phyloP scores from a whole-genome alignment of 2,888 invertebrate genomes.

The Melanostoma scalare region DNA sequence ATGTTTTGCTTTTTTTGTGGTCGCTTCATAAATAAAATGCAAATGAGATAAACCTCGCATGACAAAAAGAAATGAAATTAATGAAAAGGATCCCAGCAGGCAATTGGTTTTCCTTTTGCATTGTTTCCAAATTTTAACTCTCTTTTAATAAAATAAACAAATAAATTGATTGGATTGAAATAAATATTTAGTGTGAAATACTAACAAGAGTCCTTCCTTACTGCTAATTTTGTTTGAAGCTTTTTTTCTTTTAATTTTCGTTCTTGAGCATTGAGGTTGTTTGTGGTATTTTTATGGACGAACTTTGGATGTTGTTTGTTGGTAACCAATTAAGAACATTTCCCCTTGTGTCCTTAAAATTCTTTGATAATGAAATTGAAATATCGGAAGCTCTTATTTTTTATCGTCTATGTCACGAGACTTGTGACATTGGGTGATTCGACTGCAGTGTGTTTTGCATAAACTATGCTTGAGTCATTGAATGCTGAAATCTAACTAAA shows the following conservation, averaged over 20 bases:
- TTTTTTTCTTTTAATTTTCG: not conserved
- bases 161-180: conserved; percentile 1
- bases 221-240: conserved; percentile 41
- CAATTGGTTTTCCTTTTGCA: conserved; percentile 30
- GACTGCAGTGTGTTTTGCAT: too few relatives aligned
- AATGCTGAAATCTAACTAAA: too few relatives aligned
- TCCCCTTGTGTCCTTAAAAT: too few relatives aligned
- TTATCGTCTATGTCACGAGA: too few relatives aligned
- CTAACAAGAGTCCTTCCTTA: conserved; percentile 52
- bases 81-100: conserved; percentile 7
- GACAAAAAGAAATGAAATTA: conserved; percentile 34
- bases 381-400: too few relatives aligned
- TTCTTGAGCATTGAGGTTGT: not conserved
- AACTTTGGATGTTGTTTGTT: too few relatives aligned
- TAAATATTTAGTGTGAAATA: conserved; percentile 49
- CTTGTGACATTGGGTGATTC: too few relatives aligned
- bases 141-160: conserved; percentile 44
- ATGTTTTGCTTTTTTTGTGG: conserved; percentile 79
- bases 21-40: conserved; percentile 27
- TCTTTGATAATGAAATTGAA: too few relatives aligned
- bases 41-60: conserved; percentile 43
- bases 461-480: too few relatives aligned
- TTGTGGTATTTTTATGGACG: too few relatives aligned
- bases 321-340: too few relatives aligned
- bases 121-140: conserved; percentile 45